Evolutionary conservation across 2,888 invertebrate species (phyloP), one percentile per base, ranked within the genome.

Genomic region (Euphydryas editha): DNA sequence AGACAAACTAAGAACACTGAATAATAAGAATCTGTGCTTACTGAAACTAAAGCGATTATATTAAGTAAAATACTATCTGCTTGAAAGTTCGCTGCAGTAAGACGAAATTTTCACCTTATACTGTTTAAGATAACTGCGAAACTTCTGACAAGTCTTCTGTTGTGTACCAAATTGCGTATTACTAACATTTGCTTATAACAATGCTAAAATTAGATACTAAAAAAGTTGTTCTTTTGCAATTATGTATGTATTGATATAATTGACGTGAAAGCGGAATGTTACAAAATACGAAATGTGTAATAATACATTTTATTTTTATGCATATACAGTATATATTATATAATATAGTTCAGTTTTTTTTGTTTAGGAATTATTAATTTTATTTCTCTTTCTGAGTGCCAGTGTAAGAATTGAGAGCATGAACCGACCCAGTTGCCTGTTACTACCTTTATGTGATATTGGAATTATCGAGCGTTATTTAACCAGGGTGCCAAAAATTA

Each of bases 351-450:
- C n/a, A n/a, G n/a, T n/a, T n/a, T n/a, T 30, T 30, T 30, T 30
- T 30, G 8, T 30, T 30, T 7, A 68, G 63, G 62, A 62, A 17
- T 72, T 75, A 68, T 66, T 68, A 58, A 65, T 57, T 47, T 54
- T 51, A 60, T 55, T 54, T 15, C 18, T 54, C 39, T 55, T 30
- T 5, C 55, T 54, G 59, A 63, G 68, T 67, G 65, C 49, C 58
- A 72, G 76, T 79, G 83, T 82, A 80, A 73, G 78, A 84, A 85
- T 87, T 85, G 85, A 88, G 88, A 83, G 81, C 76, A 75, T 74
- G 77, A 79, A 81, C 83, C 88, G 88, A 88, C 88, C 87, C 78
- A 88, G 85, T 86, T 86, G 81, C 76, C 76, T 59, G 62, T 58
- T 69, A 69, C 79, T 76, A 80, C 78, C 83, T 85, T 87, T 82